phyloP scores from a whole-genome alignment of 2,888 invertebrate genomes.

The Rhagium mordax region DNA sequence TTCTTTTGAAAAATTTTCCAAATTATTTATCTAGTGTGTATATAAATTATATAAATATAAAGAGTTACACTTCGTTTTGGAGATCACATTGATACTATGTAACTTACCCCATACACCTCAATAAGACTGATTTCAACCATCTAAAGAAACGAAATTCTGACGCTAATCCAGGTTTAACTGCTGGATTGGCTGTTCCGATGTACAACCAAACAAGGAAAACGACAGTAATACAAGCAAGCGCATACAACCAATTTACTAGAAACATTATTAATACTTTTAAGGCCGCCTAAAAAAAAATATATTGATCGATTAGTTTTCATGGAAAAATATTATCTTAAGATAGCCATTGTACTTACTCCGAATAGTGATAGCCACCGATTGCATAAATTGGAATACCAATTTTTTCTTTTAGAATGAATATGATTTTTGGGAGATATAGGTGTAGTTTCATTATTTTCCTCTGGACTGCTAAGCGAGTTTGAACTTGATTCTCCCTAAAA shows the following conservation, averaged over 20 bases:
- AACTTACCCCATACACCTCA: constrained; percentile 84
- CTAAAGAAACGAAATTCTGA: constrained; percentile 86
- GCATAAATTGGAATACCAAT: constrained; percentile 95
- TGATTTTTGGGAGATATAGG: constrained; percentile 76
- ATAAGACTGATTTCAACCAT: constrained; percentile 82
- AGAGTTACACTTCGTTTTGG: too few species aligned
- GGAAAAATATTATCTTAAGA: background rate
- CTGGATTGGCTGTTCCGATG: constrained; percentile 95
- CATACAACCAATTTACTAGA: constrained; percentile 94
- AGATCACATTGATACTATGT: too few species aligned
- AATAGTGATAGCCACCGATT: constrained; percentile 94
- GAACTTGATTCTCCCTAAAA: constrained; percentile 66
- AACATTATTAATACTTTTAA: constrained; percentile 93
- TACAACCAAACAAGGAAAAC: constrained; percentile 93
- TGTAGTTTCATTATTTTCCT: constrained; percentile 68
- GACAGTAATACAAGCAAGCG: constrained; percentile 85
- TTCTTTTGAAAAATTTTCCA: too few species aligned
- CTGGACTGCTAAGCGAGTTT: constrained; percentile 63
- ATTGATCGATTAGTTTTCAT: background rate
- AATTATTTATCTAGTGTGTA: too few species aligned
- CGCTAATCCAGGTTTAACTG: constrained; percentile 92
- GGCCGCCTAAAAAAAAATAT: constrained; percentile 77
- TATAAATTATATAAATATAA: too few species aligned
- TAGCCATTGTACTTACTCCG: constrained; percentile 76
- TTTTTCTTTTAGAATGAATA: constrained; percentile 91